Percentiles rank a stretch among this genome's conserved stretches.
Conservation (phyloP, 2,888 invertebrate species). For the Eutolmus rufibarbis region DNA sequence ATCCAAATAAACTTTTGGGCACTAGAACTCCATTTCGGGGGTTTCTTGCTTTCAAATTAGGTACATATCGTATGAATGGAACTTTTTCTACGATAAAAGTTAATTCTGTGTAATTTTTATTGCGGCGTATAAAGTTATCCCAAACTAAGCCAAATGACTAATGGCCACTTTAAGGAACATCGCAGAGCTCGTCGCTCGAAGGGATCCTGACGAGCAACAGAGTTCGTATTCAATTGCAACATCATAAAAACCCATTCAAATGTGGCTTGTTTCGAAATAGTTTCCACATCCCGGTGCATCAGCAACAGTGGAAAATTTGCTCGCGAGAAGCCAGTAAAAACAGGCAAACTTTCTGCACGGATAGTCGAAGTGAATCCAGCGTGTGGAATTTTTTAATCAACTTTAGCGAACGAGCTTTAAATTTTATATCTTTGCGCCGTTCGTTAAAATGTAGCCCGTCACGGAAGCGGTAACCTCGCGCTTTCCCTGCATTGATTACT, state of each 20-base stretch:
- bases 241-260: background rate
- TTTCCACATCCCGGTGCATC: background rate
- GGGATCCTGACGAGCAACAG: background rate
- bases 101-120: background rate
- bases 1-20: background rate
- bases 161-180: background rate
- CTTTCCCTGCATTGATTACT: slow-evolving; percentile 7
- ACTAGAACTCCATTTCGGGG: background rate
- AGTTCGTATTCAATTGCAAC: background rate
- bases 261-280: background rate
- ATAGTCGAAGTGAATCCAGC: background rate
- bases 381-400: background rate
- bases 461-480: background rate
- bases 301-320: background rate
- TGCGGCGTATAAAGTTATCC: background rate
- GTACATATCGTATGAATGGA: background rate
- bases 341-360: background rate
- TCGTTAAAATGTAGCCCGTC: background rate
- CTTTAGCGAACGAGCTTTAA: background rate
- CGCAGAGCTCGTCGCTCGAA: background rate
- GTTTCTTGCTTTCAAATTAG: background rate
- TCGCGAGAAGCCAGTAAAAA: background rate
- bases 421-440: background rate
- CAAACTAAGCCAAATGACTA: background rate
- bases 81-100: background rate